A percentile compares a stretch with the other conserved stretches of the same genome.
Conservation (phyloP, 2,888 invertebrate genomes). For the Thera obeliscata region DNA sequence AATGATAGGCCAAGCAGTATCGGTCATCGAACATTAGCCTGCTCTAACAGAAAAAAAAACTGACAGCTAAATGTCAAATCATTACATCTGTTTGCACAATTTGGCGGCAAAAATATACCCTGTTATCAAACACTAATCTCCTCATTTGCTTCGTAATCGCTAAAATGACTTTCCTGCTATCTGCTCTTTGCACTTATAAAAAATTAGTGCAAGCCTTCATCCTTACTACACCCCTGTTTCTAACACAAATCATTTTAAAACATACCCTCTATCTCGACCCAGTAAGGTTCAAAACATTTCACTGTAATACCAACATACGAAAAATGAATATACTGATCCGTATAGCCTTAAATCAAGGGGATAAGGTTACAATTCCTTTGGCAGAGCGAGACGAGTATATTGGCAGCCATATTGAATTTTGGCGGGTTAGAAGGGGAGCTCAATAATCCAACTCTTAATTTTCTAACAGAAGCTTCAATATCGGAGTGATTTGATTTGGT, state of each 20-base stretch:
- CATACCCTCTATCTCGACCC: slow-evolving; percentile 13
- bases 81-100: neutral
- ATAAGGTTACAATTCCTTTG: slow-evolving; percentile 11
- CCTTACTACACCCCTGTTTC: slow-evolving; percentile 9
- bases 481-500: slow-evolving; percentile 65
- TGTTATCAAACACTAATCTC: neutral
- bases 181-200: slow-evolving; percentile 13
- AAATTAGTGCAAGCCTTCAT: slow-evolving; percentile 16
- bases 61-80: neutral
- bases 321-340: neutral
- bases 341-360: slow-evolving; percentile 3
- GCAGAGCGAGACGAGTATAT: neutral
- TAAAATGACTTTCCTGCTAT: slow-evolving; percentile 8
- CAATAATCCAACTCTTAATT: slow-evolving; percentile 65
- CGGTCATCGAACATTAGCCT: too few relatives aligned
- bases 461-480: slow-evolving; percentile 62
- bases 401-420: slow-evolving; percentile 25
- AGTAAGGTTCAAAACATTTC: slow-evolving; percentile 17
- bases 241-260: neutral
- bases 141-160: slow-evolving; percentile 12
- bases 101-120: neutral
- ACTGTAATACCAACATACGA: slow-evolving; percentile 3
- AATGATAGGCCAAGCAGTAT: too few relatives aligned
- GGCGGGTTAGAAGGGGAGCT: slow-evolving; percentile 42
- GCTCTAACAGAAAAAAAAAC: neutral